Base-by-base conservation (phyloP, 1,140 invertebrate species). In the Homarus americanus region DNA sequence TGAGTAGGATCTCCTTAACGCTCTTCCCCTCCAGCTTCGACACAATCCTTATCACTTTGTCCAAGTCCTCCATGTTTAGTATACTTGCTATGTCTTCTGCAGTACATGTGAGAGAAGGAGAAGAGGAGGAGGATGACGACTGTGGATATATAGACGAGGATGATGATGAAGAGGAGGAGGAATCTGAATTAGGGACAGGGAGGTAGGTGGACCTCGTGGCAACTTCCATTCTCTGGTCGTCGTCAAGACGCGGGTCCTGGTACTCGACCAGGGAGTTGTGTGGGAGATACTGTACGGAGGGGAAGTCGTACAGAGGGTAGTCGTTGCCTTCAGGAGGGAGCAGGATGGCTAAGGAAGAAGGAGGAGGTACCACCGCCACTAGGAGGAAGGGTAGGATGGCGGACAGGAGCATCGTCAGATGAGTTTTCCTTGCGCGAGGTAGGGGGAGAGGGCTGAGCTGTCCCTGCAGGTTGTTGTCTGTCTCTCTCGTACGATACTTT, bases 241-340 rank as follows among this genome's bases (percentile, higher is more conserved):
- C 38, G n/a, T 9, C n/a, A 10, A 36, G 44, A 17, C 53, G 36
- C 1, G 76, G 86, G 75, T 80, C 53, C n/a, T 80, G 49, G 53
- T 69, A 80, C 34, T 40, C 20, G 10, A 32, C 58, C 1, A 80
- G 58, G 49, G 76, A 41, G 53, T 87, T 79, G 40, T 87, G 86
- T 32, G 86, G 58, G 7, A 87, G 49, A 58, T 87, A 87, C 2
- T 87, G 53, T 2, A 87, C n/a, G 40, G 49, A 78, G 53, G 85
- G 85, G 36, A 87, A 76, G 53, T 79, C 76, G 40, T 80, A 79
- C 15, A 44, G 28, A 38, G 86, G 76, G 53, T 87, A 80, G 49
- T 80, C 53, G 38, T 78, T 75, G 9, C 76, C 86, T 17, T 87
- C 86, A 28, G 86, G 86, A 36, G 86, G 76, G 0, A 87, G 58